Conservation (phyloP, 2,113 vertebrate genomes). For the Tragelaphus buxtoni region DNA sequence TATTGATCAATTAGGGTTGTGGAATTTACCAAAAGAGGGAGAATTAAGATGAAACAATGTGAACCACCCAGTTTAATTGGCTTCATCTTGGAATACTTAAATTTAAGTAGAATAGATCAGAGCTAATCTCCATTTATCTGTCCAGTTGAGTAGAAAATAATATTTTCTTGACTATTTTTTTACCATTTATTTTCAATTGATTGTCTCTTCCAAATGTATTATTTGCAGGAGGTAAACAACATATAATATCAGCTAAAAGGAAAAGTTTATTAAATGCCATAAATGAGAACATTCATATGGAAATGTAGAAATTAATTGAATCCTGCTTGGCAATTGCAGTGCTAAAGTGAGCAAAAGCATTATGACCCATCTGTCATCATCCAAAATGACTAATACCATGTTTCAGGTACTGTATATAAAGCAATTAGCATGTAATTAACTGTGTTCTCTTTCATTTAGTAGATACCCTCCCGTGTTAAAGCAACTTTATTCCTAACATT, state of each 20-base stretch:
- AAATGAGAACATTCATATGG: constrained; percentile 40
- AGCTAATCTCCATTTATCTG: background rate
- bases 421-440: constrained; percentile 63
- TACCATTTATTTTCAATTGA: constrained; percentile 17
- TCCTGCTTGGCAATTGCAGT: background rate
- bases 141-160: background rate
- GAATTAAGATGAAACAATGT: background rate
- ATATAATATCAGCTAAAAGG: background rate
- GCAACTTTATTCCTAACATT: constrained; percentile 53
- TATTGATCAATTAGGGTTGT: background rate
- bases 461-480: constrained; percentile 55
- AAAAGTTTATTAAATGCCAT: background rate
- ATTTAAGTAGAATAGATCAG: background rate
- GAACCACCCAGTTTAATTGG: background rate
- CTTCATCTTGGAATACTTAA: background rate
- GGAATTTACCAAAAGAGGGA: background rate
- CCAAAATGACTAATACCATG: constrained; percentile 49
- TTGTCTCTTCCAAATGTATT: background rate
- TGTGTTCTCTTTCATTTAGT: constrained; percentile 60
- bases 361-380: constrained; percentile 53
- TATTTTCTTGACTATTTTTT: background rate
- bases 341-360: constrained; percentile 39
- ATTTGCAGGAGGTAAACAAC: constrained; percentile 40
- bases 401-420: constrained; percentile 59
- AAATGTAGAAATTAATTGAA: constrained; percentile 62